Evolutionary conservation across 2,797 vertebrate genomes (phyloP), one percentile per base, ranked within the genome.

Genomic region (Falco columbarius): DNA sequence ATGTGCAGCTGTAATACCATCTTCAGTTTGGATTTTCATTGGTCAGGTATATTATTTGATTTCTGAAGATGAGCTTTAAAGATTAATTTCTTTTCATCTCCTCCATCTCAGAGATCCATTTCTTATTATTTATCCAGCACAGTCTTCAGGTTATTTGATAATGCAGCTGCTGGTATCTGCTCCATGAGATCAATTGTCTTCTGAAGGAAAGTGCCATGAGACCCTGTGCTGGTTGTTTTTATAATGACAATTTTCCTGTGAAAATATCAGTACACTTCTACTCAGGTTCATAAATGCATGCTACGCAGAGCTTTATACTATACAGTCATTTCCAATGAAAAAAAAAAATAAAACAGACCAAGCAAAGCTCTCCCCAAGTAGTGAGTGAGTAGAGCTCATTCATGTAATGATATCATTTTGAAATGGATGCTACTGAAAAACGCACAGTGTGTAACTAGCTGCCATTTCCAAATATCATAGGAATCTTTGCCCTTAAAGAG

Each of bases 341-440:
- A 59, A 67, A 42, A 54, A 42, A 24, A 30, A 29, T 5, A 26
- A 32, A 65, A 42, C 3, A 81, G 62, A 32, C 38, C 42, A 58
- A 32, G 42, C 10, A 82, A 82, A 86, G 36, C 76, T 76, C 32
- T 85, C 6, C 32, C 13, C 36, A 29, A 36, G 65, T 7, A 59
- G 20, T 6, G 52, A 55, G 20, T 6, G 47, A 61, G 29, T 18
- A 52, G 44, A 67, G 52, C 46, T 90, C 52, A 51, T 79, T 72
- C 17, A 17, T 46, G 40, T 72, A 83, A 86, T 47, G 51, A 65
- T 40, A 51, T 17, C 40, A 24, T 29, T 80, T 89, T 80, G 56
- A 83, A 91, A 83, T 34, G 59, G 54, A 81, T 71, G 68, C 52
- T 83, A 24, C 56, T 95, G 80, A 90, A 94, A 91, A 95, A 90